Evolutionary conservation across 2,113 vertebrate species (phyloP).

Genomic region (Apistogramma diplotaenia): DNA sequence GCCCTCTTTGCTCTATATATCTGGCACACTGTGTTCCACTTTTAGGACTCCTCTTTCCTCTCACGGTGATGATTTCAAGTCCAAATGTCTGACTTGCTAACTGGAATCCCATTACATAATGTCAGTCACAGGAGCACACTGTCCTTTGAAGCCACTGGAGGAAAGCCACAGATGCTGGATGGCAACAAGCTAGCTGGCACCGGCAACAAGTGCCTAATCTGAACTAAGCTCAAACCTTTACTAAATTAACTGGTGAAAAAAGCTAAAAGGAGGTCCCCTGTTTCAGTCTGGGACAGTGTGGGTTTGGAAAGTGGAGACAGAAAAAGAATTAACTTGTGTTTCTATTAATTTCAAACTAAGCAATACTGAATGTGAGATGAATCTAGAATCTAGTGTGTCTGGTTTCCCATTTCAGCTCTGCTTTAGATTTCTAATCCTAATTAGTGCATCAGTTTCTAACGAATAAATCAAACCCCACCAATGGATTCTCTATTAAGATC

Average conservation of each 20-base stretch:
- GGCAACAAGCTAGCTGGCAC: background rate
- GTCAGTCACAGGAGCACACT: background rate
- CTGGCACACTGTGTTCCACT: background rate
- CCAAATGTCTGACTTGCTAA: background rate
- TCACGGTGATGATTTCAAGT: background rate
- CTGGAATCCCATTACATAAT: constrained; percentile 7
- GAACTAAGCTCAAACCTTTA: background rate
- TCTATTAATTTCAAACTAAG: background rate
- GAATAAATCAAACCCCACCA: background rate
- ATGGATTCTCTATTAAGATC: constrained; percentile 9
- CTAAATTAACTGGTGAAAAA: background rate
- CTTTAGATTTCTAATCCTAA: background rate
- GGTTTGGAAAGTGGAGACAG: background rate
- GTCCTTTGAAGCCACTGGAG: constrained; percentile 1
- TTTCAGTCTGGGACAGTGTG: background rate
- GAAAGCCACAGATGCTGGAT: constrained; percentile 3
- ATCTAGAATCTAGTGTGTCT: too few species aligned
- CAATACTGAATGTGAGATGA: background rate
- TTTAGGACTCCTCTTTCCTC: background rate
- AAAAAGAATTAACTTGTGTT: background rate
- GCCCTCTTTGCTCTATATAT: background rate
- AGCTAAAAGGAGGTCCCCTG: background rate
- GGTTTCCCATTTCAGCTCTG: background rate
- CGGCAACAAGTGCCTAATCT: background rate
- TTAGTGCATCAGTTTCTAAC: background rate